Base-by-base conservation (phyloP, 2,797 vertebrate genomes). In the Chelon labrosus region DNA sequence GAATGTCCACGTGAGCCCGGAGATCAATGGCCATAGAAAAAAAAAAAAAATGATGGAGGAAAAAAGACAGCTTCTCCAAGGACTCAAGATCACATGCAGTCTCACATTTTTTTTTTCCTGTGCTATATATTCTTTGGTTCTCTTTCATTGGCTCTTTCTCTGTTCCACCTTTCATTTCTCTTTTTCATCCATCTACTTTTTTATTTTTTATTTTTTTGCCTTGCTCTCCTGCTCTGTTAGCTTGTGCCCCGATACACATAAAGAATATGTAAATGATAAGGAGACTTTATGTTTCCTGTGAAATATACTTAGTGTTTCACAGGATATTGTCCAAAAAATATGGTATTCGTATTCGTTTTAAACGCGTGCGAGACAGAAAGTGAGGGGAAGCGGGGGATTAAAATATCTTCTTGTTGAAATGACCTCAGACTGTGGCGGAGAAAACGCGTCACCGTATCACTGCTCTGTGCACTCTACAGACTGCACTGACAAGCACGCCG, bases 11-110 rank as follows among this genome's bases (percentile, higher is more conserved):
- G 60, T 0, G 0, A 55, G 53, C 44, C 27, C 25, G 39, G n/a
- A 76, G 56, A 81, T 84, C 62, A 80, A 63, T 71, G 66, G 27
- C 25, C 2, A 20, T 10, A 46, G 42, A 69, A 70, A 69, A 44
- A 13, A 70, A 69, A 44, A 13, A 69, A 70, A 69, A 38, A 20
- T 0, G 0, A 35, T 6, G 11, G 10, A 47, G 39, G 54, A 51
- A 53, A 62, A 68, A 49, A 77, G 70, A 37, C 47, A 80, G 39
- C 55, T 74, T 80, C 72, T 85, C 63, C 50, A 75, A 81, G 65
- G 75, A 84, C 60, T 73, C 20, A 12, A 50, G 57, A 85, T 80
- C 72, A 79, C 60, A 84, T 49, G 22, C 20, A 1, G 39, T 59
- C 27, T 57, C 25, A 4, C 44, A 67, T 55, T 19, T 39, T 35